phyloP scores from a whole-genome alignment of 2,888 invertebrate genomes.

The Chydorus sphaericus region DNA sequence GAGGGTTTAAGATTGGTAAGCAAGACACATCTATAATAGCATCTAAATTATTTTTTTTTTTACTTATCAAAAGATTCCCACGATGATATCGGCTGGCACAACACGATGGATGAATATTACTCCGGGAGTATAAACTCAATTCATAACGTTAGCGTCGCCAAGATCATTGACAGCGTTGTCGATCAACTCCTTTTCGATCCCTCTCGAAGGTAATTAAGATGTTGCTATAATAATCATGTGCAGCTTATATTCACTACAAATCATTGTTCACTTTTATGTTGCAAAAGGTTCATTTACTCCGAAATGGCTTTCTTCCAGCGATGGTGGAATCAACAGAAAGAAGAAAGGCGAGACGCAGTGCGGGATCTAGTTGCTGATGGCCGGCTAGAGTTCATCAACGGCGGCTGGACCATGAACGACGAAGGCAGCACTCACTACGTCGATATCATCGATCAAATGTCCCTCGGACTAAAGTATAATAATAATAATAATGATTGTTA shows the following conservation, averaged over 20 bases:
- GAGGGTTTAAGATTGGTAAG: too few species aligned
- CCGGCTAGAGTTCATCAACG: conserved; percentile 22
- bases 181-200: conserved; percentile 54
- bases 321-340: conserved; percentile 62
- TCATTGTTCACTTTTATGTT: not conserved
- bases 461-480: conserved; percentile 23
- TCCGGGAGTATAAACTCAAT: conserved; percentile 45
- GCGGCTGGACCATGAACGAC: conserved; percentile 26
- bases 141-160: conserved; percentile 33
- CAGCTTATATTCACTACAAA: not conserved
- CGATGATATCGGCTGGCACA: conserved; percentile 88
- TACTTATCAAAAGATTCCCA: too few species aligned
- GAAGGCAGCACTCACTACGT: conserved; percentile 24
- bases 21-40: too few species aligned
- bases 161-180: conserved; percentile 75
- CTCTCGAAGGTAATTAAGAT: conserved; percentile 24
- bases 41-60: too few species aligned
- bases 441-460: conserved; percentile 25
- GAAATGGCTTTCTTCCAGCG: conserved; percentile 33
- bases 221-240: not conserved
- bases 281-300: conserved; percentile 34
- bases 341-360: conserved; percentile 37
- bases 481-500: not conserved
- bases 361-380: conserved; percentile 45
- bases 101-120: conserved; percentile 86